Evolutionary conservation across 1,140 invertebrate genomes (phyloP).

Genomic region (Eumeta japonica): DNA sequence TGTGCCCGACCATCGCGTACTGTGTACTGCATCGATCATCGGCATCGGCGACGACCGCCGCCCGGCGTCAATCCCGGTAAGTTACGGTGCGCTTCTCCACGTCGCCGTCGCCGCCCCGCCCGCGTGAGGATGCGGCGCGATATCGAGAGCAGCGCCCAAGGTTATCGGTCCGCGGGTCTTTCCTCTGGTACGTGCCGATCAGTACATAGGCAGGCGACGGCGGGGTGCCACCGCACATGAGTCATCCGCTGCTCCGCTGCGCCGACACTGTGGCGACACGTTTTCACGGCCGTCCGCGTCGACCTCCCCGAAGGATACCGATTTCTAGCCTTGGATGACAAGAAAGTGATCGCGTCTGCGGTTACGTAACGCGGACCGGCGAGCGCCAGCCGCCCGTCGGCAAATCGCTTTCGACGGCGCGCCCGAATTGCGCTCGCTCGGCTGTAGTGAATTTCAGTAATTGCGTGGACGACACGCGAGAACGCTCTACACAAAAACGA

Average conservation of each 20-base stretch:
- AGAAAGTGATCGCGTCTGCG: slow-evolving; percentile 42
- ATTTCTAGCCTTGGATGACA: no score
- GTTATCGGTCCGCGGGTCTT: slow-evolving; percentile 29
- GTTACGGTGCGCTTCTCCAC: no score
- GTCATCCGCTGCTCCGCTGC: no score
- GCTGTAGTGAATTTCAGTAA: slow-evolving; percentile 34
- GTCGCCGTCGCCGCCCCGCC: slow-evolving; percentile 26
- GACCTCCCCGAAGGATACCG: slow-evolving; percentile 29
- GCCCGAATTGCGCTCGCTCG: slow-evolving; percentile 34
- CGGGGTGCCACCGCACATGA: no score
- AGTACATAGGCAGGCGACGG: no score
- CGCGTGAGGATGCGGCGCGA: no score
- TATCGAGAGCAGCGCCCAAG: slow-evolving; percentile 27
- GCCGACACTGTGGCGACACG: slow-evolving; percentile 51
- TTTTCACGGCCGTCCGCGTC: slow-evolving; percentile 48
- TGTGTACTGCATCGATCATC: no score
- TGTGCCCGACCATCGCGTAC: no score
- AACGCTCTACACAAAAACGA: slow-evolving; percentile 47
- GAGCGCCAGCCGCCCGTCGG: no score
- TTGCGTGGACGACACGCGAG: slow-evolving; percentile 41
- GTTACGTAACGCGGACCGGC: no score
- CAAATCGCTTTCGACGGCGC: slow-evolving; percentile 39
- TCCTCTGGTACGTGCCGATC: slow-evolving; percentile 27
- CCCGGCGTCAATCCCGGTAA: no score
- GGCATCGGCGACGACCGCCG: no score